phyloP scores from a whole-genome alignment of 1,140 invertebrate species.

The Drosophila willistoni region DNA sequence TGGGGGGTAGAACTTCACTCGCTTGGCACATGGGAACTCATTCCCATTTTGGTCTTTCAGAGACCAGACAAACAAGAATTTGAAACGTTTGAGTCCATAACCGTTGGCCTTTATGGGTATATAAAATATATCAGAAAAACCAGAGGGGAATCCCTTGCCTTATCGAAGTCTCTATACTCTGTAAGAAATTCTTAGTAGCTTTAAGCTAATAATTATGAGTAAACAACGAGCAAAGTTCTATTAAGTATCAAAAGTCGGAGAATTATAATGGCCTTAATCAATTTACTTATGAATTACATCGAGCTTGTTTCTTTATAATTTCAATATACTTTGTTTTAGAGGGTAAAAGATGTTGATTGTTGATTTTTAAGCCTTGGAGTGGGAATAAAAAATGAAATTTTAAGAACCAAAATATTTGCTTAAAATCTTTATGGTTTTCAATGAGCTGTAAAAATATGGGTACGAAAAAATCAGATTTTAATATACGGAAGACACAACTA shows the following conservation, averaged over 20 bases:
- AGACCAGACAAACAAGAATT: slow-evolving; percentile 46
- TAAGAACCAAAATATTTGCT: slow-evolving; percentile 5
- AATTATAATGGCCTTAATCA: no score
- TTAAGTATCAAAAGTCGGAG: no score
- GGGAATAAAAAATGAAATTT: slow-evolving; percentile 5
- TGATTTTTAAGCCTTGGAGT: not conserved
- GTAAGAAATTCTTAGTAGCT: not conserved
- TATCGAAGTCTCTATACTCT: not conserved
- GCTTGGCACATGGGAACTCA: slow-evolving; percentile 9
- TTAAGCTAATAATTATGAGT: no score
- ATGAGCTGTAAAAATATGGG: not conserved
- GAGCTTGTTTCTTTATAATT: not conserved
- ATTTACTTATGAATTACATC: no score
- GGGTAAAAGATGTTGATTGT: not conserved
- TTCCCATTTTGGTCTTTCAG: slow-evolving; percentile 43
- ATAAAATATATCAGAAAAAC: slow-evolving; percentile 39
- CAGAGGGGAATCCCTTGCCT: not conserved
- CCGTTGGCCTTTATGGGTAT: slow-evolving; percentile 35
- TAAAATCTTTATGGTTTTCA: not conserved
- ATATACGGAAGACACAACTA: not conserved
- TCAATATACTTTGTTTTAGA: not conserved
- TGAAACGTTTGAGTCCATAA: slow-evolving; percentile 38
- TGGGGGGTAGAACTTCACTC: slow-evolving; percentile 35
- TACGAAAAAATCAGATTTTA: not conserved
- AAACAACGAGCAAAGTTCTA: no score